phyloP scores from a whole-genome alignment of 1,140 invertebrate genomes.

The Heliconius nattereri region DNA sequence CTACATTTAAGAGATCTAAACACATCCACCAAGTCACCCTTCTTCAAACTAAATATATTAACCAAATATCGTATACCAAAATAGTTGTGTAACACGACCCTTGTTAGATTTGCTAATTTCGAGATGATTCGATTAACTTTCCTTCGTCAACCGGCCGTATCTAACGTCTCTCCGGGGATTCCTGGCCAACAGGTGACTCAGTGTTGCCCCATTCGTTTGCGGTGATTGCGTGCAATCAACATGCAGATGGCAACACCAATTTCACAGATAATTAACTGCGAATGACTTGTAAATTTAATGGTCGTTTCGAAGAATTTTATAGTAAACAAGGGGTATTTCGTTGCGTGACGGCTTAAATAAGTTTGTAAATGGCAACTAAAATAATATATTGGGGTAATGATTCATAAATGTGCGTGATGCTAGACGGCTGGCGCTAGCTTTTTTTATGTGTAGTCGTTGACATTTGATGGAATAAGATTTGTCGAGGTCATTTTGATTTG shows the following conservation, averaged over 20 bases:
- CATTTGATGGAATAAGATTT: not conserved
- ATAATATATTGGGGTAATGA: not conserved
- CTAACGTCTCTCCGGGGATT: slow-evolving; percentile 30
- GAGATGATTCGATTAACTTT: slow-evolving; percentile 19
- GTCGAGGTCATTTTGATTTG: not conserved
- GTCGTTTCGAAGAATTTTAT: slow-evolving; percentile 25
- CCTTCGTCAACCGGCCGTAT: slow-evolving; percentile 28
- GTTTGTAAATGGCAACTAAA: slow-evolving; percentile 8
- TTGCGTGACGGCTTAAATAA: slow-evolving; percentile 21
- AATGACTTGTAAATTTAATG: slow-evolving; percentile 32
- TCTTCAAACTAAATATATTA: not conserved
- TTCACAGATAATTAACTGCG: slow-evolving; percentile 43
- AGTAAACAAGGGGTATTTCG: slow-evolving; percentile 22
- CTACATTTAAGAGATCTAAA: too few relatives aligned
- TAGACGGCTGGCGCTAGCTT: not conserved
- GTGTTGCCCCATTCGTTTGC: slow-evolving; percentile 35
- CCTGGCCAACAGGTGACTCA: slow-evolving; percentile 38
- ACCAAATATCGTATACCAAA: not conserved
- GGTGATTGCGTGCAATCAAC: slow-evolving; percentile 40
- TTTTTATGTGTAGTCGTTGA: not conserved
- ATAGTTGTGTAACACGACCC: slow-evolving; percentile 20
- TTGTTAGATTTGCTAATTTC: slow-evolving; percentile 27
- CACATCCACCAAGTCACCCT: too few relatives aligned
- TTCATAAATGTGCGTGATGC: slow-evolving; percentile 1
- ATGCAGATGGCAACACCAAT: slow-evolving; percentile 42